Base-by-base conservation (phyloP, 2,797 vertebrate species). In the Salarias fasciatus region DNA sequence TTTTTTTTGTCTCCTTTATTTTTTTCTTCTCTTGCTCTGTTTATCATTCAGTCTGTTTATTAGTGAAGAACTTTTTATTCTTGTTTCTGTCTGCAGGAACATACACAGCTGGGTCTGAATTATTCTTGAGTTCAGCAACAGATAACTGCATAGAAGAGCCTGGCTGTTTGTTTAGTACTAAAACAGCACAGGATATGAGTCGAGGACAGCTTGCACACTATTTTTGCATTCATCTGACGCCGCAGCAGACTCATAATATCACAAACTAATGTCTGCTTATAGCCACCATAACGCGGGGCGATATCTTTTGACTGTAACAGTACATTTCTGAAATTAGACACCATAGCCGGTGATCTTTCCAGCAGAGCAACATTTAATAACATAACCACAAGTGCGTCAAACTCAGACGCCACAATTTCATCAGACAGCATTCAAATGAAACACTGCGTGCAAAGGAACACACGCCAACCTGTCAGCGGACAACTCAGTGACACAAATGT, bases 61-160 rank as follows among this genome's bases (percentile, higher is more conserved):
- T 54, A 24, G n/a, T 60, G 53, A 37, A 28, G 36, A 49, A 28
- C 56, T 13, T 65, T 59, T 71, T 42, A 6, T 45, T 55, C 44
- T 1, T 2, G 38, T 62, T 42, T 67, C 56, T 56, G 12, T 59
- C 41, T 57, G 33, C 14, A 35, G 50, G 44, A 47, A 11, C 54
- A 53, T 18, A 42, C 6, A 42, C 62, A 68, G 58, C 63, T 60
- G 63, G 37, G 14, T 53, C 41, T 45, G 29, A 61, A 45, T 59
- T 31, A 5, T 46, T 46, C 28, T 42, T 10, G 11, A 53, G 6
- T 13, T 55, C 33, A 65, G 37, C 31, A 58, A 40, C 41, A 64
- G 31, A 57, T 53, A 64, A 43, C 53, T 42, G 18, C 4, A 70
- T 31, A 9, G 11, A 53, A 46, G 50, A 9, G 9, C 38, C 18